Percentiles rank a stretch among this genome's conserved stretches.
Conservation (phyloP, 2,888 invertebrate species). For the Diplolepis rosae region DNA sequence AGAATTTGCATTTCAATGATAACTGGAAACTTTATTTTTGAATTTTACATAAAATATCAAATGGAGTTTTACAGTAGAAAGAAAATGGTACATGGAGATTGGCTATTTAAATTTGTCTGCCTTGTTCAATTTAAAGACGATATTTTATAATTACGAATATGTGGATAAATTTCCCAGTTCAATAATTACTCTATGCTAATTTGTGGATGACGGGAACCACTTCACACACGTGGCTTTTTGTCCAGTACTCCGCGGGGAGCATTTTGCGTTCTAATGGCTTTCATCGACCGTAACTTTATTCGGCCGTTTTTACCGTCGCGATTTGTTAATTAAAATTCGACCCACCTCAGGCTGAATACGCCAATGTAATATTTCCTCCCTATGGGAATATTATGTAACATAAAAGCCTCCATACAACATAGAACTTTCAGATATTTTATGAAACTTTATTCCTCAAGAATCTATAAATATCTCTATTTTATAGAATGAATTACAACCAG, state of each 20-base stretch:
- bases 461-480: too few relatives aligned
- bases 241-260: background rate
- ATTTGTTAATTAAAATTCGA: background rate
- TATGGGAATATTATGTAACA: background rate
- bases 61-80: too few relatives aligned
- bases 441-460: too few relatives aligned
- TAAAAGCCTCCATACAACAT: background rate
- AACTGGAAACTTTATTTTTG: too few relatives aligned
- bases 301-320: background rate
- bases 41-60: too few relatives aligned
- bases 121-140: background rate
- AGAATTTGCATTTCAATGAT: too few relatives aligned
- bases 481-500: too few relatives aligned
- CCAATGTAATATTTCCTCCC: background rate
- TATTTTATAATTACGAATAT: background rate
- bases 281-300: background rate
- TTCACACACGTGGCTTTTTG: conserved; percentile 1
- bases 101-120: too few relatives aligned
- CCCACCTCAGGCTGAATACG: background rate
- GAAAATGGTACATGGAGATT: too few relatives aligned
- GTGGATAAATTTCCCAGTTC: conserved; percentile 36
- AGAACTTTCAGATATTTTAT: background rate
- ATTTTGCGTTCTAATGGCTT: background rate
- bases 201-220: conserved; percentile 46
- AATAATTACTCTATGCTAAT: conserved; percentile 64